Percentiles rank a stretch among this genome's conserved stretches.
phyloP scores from a whole-genome alignment of 2,888 invertebrate species.

The Tenthredo scrophulariae region DNA sequence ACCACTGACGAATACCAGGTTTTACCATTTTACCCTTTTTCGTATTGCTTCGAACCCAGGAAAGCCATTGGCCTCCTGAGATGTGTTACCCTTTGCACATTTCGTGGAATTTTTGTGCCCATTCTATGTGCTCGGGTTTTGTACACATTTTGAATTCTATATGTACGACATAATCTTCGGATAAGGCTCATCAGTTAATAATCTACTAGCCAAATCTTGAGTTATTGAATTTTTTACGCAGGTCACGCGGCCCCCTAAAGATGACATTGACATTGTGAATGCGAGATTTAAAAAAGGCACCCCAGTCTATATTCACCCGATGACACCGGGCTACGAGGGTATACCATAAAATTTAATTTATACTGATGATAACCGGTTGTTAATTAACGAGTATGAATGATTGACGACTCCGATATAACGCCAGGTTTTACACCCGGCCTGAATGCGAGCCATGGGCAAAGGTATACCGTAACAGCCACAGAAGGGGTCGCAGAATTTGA shows the following conservation, averaged over 20 bases:
- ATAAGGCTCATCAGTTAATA: background rate
- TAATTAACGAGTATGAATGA: background rate
- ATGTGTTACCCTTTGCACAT: background rate
- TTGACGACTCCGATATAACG: constrained; percentile 12
- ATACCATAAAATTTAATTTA: constrained; percentile 50
- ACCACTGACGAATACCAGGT: constrained; percentile 84
- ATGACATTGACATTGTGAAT: constrained; percentile 84
- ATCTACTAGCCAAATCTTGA: background rate
- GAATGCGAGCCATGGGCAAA: constrained; percentile 85
- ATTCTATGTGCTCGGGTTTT: background rate
- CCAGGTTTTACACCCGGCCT: constrained; percentile 85
- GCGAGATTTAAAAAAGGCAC: constrained; percentile 84
- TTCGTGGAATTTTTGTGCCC: background rate
- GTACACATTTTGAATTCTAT: background rate
- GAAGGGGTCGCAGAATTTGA: constrained; percentile 88
- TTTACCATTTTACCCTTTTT: constrained; percentile 47
- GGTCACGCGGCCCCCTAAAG: constrained; percentile 83
- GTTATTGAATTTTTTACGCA: constrained; percentile 59
- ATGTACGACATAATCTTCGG: background rate
- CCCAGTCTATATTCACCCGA: constrained; percentile 86
- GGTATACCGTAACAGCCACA: constrained; percentile 86
- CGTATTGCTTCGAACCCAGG: background rate
- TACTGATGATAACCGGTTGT: background rate
- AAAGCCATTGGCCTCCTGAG: background rate
- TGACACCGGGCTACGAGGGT: constrained; percentile 89